A percentile compares a stretch with the other conserved stretches of the same genome.
Evolutionary conservation across 2,888 invertebrate genomes (phyloP).

Genomic region (Aporophyla lueneburgensis): DNA sequence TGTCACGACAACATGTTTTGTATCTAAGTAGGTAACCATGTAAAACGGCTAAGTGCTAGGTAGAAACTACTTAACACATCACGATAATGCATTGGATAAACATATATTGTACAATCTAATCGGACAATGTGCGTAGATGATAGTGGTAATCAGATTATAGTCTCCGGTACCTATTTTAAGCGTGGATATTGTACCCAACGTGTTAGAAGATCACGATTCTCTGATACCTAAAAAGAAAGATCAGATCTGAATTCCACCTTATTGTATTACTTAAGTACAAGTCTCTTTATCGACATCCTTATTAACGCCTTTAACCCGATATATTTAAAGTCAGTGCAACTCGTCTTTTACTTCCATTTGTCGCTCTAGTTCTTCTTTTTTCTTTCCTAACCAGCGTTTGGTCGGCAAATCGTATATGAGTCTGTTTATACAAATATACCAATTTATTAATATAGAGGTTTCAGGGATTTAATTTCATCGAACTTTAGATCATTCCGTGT

Average conservation of each 20-base stretch:
- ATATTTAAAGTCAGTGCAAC: not conserved
- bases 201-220: not conserved
- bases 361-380: not conserved
- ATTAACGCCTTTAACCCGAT: no score
- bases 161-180: constrained; percentile 38
- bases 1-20: constrained; percentile 1
- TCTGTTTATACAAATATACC: not conserved
- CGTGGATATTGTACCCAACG: not conserved
- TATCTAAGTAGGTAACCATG: constrained; percentile 55
- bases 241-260: not conserved
- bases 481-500: no score
- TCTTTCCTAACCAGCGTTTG: not conserved
- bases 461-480: not conserved
- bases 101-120: constrained; percentile 48
- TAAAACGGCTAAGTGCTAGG: constrained; percentile 53
- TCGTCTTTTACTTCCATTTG: not conserved
- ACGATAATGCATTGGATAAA: constrained; percentile 57
- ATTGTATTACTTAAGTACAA: not conserved
- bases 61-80: constrained; percentile 43
- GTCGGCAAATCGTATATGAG: not conserved
- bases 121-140: constrained; percentile 48
- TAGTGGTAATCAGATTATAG: constrained; percentile 49
- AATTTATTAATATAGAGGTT: not conserved
- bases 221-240: not conserved
- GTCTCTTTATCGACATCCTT: no score